A percentile compares a stretch with the other conserved stretches of the same genome.
Conservation (phyloP, 2,797 vertebrate species). For the Ataeniobius toweri region DNA sequence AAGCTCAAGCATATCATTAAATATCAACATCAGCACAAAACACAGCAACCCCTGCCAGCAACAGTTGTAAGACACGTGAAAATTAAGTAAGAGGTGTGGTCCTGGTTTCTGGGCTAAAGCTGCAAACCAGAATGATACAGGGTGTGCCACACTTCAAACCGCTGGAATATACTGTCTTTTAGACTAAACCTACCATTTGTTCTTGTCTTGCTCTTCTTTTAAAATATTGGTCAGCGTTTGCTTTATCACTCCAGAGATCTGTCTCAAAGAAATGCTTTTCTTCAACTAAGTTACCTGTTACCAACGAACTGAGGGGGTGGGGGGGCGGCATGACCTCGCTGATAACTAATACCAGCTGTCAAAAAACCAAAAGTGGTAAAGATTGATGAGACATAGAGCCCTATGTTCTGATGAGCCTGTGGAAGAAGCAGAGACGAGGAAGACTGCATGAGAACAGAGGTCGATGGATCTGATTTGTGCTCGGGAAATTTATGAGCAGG, state of each 20-base stretch:
- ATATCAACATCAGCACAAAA: not conserved
- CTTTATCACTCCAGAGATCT: conserved; percentile 12
- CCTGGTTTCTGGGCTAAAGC: not conserved
- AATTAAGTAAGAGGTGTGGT: not conserved
- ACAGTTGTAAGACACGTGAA: not conserved
- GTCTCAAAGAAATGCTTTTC: conserved; percentile 4
- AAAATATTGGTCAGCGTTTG: conserved; percentile 11
- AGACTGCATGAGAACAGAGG: not conserved
- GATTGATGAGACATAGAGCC: not conserved
- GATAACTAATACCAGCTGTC: not conserved
- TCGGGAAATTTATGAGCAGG: conserved; percentile 19
- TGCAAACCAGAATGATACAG: not conserved
- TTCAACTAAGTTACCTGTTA: conserved; percentile 6
- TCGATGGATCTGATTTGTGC: conserved; percentile 16
- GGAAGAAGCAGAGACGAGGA: not conserved
- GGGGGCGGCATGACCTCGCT: not conserved
- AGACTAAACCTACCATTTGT: conserved; percentile 19
- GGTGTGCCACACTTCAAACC: not conserved
- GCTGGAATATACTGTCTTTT: not conserved
- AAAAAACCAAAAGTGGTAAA: not conserved
- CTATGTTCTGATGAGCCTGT: conserved; percentile 11
- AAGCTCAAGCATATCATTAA: not conserved
- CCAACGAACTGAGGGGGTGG: not conserved
- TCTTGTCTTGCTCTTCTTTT: conserved; percentile 1
- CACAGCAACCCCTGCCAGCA: not conserved